Evolutionary conservation across 2,113 vertebrate genomes (phyloP), one percentile per base, ranked within the genome.

Genomic region (Australoheros scitulus): DNA sequence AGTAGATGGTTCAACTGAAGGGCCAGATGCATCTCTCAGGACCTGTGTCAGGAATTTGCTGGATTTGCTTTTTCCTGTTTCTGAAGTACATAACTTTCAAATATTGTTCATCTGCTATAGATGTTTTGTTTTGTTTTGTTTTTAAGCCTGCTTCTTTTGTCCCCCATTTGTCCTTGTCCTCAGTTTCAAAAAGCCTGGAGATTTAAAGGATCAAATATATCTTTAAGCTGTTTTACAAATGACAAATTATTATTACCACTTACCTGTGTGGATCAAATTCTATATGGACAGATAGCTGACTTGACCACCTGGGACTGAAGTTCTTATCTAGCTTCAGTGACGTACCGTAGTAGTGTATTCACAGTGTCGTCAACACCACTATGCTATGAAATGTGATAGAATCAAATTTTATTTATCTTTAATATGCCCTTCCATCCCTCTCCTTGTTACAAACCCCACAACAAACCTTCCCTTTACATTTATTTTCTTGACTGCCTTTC

Each of bases 401-500:
- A 17, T 29, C 1, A 5, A 59, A 22, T 15, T 14, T 52, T 74
- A 20, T 15, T 59, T 50, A 24, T 74, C 32, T 24, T 52, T 52
- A 24, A 29, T 15, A 43, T 70, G 41, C 63, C 34, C 57, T 41
- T 58, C 60, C 11, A 57, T 76, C 24, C 38, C 20, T 47, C n/a
- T 86, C 38, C 11, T 17, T 75, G 18, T 79, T 75, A 83, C 5
- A 60, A 15, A 61, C 5, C 36, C 11, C 17, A 8, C 20, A 3
- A 47, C 22, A 76, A 76, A 78, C 7, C 18, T 58, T 11, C 6
- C 26, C 65, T 70, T 77, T 59, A 61, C 2, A 43, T 77, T 58
- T 36, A 34, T 76, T 80, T 85, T 58, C 72, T 77, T 36, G 7
- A 68, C 77, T 75, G 61, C 61, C 50, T 79, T 5, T 78, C 43